Base-by-base conservation (phyloP, 2,888 invertebrate genomes). In the Plusia festucae region DNA sequence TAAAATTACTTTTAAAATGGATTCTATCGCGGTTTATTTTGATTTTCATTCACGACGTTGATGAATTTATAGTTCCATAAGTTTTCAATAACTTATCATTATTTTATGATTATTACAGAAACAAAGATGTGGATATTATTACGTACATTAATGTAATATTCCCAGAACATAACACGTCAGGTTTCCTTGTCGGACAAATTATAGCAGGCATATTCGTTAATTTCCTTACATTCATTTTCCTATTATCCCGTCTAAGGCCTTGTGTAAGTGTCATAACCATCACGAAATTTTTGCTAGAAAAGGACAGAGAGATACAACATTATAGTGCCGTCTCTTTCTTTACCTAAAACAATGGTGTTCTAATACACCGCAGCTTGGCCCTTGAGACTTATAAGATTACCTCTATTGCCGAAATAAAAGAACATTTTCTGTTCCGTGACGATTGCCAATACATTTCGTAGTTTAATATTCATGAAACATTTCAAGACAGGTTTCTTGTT, bases 381-480 rank as follows among this genome's bases (percentile, higher is more conserved):
- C 67, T 54, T 34, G 77, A 78, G 76, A 76, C 56, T 65, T 76
- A 78, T 65, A 75, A 64, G 68, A 78, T 77, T 75, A 77, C 76
- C 54, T 75, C 56, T 75, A 78, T 67, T 60, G 65, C 30, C 58
- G 49, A 79, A 75, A 76, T 75, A 68, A 72, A 61, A 34, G 65
- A 67, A 79, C 32, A 65, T 61, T 62, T 68, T 64, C 58, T 65
- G 53, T 68, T 79, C 60, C 65, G 76, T 79, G 77, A 70, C 73
- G 65, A 76, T 77, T 72, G 76, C 63, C 73, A 68, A 76, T 78
- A 76, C 65, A 65, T 72, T 79, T 65, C 61, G 55, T 65, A 53
- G 76, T 74, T 78, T 55, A 72, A 78, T 79, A 78, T 76, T 76
- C 76, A 79, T 76, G 76, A 65, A 76, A 67, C 73, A 79, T 79